Percentiles rank a stretch among this genome's conserved stretches.
phyloP scores from a whole-genome alignment of 2,797 vertebrate species.

The Syngnathus rostellatus region DNA sequence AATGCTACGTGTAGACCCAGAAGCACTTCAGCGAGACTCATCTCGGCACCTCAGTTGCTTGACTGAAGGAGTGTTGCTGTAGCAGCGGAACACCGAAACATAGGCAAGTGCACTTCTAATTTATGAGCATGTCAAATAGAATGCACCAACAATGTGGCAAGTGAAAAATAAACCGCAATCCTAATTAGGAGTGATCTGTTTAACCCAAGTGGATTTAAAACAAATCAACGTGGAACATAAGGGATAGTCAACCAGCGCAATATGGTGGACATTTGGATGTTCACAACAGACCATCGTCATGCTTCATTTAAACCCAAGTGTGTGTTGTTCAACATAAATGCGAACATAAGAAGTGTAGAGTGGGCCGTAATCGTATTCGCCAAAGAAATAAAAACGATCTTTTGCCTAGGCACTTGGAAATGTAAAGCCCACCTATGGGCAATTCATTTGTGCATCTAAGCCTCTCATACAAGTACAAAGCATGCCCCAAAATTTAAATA shows the following conservation, averaged over 20 bases:
- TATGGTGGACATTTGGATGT: slow-evolving; percentile 60
- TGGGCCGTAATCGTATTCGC: slow-evolving; percentile 47
- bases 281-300: slow-evolving; percentile 52
- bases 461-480: background rate
- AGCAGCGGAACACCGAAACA: slow-evolving; percentile 18
- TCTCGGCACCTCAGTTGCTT: slow-evolving; percentile 36
- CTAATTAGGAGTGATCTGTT: slow-evolving; percentile 50
- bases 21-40: slow-evolving; percentile 47
- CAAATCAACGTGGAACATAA: slow-evolving; percentile 43
- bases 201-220: slow-evolving; percentile 38
- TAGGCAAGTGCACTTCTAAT: background rate
- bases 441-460: slow-evolving; percentile 35
- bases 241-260: slow-evolving; percentile 59
- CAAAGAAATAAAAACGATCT: slow-evolving; percentile 34
- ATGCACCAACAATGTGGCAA: slow-evolving; percentile 21
- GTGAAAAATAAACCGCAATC: slow-evolving; percentile 21
- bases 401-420: slow-evolving; percentile 25
- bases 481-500: background rate
- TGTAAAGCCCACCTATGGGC: slow-evolving; percentile 32
- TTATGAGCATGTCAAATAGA: slow-evolving; percentile 1
- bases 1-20: slow-evolving; percentile 61
- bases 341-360: slow-evolving; percentile 51
- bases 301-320: slow-evolving; percentile 61
- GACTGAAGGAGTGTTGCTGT: slow-evolving; percentile 29
- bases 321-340: slow-evolving; percentile 56